These are phyloP conservation scores for Cariama cristata DNA, from an alignment of 2,113 vertebrate species.

Conservation along the genomic window DNA sequence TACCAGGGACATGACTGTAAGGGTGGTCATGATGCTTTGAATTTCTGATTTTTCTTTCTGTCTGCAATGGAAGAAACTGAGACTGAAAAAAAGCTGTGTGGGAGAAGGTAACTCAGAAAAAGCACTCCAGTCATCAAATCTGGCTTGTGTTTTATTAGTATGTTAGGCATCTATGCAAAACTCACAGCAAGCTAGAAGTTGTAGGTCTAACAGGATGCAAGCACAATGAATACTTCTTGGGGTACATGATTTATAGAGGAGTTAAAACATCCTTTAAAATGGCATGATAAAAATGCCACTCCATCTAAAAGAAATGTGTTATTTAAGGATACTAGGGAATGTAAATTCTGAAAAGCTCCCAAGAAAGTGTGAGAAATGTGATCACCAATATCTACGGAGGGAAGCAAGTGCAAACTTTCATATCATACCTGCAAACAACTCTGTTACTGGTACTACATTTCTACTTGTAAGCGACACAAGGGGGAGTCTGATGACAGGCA, in stretches of 20 bases:
- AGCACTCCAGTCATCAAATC: neutral
- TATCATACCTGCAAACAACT: neutral
- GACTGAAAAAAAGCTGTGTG: neutral
- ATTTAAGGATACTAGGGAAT: neutral
- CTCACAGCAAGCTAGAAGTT: neutral
- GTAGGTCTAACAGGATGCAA: neutral
- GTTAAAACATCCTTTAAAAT: neutral
- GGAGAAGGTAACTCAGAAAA: neutral
- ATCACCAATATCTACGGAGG: neutral
- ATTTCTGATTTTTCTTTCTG: neutral
- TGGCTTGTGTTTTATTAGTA: neutral
- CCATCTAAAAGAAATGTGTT: neutral
- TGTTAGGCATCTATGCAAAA: neutral
- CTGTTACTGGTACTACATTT: neutral
- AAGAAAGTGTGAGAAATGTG: neutral
- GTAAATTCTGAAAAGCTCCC: neutral
- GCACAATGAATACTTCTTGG: neutral
- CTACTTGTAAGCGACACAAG: neutral
- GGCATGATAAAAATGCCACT: neutral
- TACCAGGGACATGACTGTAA: neutral
- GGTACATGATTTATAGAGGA: neutral
- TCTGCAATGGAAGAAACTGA: neutral
- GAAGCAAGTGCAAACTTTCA: neutral
- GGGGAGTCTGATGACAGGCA: neutral
- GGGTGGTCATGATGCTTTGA: neutral